Percentiles rank a stretch among this genome's conserved stretches.
Evolutionary conservation across 2,888 invertebrate species (phyloP).

Genomic region (Agrotis clavis): DNA sequence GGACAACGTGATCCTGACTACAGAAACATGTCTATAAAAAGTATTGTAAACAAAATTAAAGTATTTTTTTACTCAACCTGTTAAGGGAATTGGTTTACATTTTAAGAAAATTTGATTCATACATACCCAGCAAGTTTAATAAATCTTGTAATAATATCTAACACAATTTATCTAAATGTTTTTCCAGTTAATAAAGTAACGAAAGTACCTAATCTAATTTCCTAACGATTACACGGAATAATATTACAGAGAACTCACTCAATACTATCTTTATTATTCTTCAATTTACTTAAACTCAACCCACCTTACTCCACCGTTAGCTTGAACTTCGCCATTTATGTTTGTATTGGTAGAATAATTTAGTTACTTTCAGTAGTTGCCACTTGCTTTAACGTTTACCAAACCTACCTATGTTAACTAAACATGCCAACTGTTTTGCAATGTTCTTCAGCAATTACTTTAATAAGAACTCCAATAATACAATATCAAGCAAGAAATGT

Average conservation of each 20-base stretch:
- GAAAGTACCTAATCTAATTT: neutral
- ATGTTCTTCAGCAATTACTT: slow-evolving; percentile 21
- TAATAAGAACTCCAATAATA: neutral
- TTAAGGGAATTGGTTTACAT: too few relatives aligned
- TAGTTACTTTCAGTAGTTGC: slow-evolving; percentile 42
- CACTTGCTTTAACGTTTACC: slow-evolving; percentile 36
- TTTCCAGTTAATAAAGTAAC: neutral
- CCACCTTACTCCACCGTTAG: slow-evolving; percentile 16
- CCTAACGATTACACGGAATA: neutral
- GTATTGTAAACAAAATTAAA: too few relatives aligned
- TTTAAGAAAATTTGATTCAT: too few relatives aligned
- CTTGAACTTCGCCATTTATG: slow-evolving; percentile 39
- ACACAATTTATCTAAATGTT: too few relatives aligned
- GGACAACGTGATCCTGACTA: too few relatives aligned
- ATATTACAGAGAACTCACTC: neutral
- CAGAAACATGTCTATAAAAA: too few relatives aligned
- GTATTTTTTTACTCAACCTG: too few relatives aligned
- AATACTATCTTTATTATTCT: slow-evolving; percentile 29
- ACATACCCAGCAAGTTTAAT: too few relatives aligned
- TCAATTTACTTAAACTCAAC: slow-evolving; percentile 22
- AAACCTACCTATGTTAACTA: slow-evolving; percentile 38
- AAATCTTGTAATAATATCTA: too few relatives aligned
- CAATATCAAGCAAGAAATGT: neutral
- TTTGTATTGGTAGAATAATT: slow-evolving; percentile 51
- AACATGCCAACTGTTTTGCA: slow-evolving; percentile 21